Conservation (phyloP, 2,888 invertebrate species). For the Chrysotoxum bicinctum region DNA sequence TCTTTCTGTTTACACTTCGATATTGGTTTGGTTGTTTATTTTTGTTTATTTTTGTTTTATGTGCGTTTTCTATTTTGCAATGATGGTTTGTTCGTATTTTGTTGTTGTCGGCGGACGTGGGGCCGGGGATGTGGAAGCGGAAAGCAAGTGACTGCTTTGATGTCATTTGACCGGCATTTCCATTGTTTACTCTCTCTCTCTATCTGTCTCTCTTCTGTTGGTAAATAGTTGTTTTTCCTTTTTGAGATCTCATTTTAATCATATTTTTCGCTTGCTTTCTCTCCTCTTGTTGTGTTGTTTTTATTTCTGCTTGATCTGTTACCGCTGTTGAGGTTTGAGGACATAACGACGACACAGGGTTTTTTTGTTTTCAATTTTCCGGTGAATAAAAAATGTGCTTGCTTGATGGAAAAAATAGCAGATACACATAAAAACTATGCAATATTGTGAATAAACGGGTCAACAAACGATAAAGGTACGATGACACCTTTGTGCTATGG, state of each 20-base stretch:
- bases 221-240: slow-evolving; percentile 27
- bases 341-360: slow-evolving; percentile 9
- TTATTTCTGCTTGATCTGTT: not conserved
- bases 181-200: slow-evolving; percentile 41
- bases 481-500: slow-evolving; percentile 35
- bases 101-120: not conserved
- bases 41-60: slow-evolving; percentile 27
- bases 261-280: slow-evolving; percentile 60
- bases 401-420: slow-evolving; percentile 4
- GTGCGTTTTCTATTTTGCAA: slow-evolving; percentile 62
- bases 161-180: slow-evolving; percentile 66
- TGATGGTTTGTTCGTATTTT: slow-evolving; percentile 28
- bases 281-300: slow-evolving; percentile 19
- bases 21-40: slow-evolving; percentile 50
- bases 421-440: slow-evolving; percentile 2
- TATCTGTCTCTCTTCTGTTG: slow-evolving; percentile 34
- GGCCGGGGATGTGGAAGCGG: not conserved
- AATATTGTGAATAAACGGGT: slow-evolving; percentile 38
- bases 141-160: slow-evolving; percentile 32
- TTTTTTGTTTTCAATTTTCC: slow-evolving; percentile 61
- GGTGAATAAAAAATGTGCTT: slow-evolving; percentile 51
- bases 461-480: slow-evolving; percentile 66
- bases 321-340: not conserved
- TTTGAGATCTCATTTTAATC: slow-evolving; percentile 53
- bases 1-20: slow-evolving; percentile 64